Evolutionary conservation across 2,888 invertebrate species (phyloP).

Genomic region (Antitype chi): DNA sequence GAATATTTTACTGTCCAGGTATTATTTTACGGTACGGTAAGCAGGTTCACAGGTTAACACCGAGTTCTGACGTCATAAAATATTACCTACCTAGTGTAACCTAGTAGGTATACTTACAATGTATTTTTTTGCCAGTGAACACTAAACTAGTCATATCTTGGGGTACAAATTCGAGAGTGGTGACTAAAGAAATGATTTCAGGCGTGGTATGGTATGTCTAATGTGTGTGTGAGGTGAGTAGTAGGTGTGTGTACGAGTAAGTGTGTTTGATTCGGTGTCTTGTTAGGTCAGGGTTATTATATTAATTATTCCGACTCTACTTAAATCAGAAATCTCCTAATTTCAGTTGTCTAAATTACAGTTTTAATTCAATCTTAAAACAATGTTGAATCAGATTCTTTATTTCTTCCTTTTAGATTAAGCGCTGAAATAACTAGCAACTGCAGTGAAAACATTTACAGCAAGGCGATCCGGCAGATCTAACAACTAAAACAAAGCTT

Average conservation of each 20-base stretch:
- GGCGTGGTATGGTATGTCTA: no score
- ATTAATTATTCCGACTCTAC: background rate
- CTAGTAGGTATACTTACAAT: no score
- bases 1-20: no score
- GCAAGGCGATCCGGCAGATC: constrained; percentile 1
- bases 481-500: constrained; percentile 22
- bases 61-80: no score
- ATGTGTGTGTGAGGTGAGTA: background rate
- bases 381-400: background rate
- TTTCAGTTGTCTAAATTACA: background rate
- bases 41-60: no score
- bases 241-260: no score
- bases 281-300: background rate
- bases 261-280: background rate
- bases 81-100: no score
- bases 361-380: background rate
- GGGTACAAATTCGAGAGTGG: no score
- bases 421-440: background rate
- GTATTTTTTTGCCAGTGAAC: no score
- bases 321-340: background rate
- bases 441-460: background rate
- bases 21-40: no score
- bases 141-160: no score
- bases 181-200: no score
- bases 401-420: background rate